Percentiles rank a stretch among this genome's conserved stretches.
phyloP scores from a whole-genome alignment of 2,888 invertebrate species.

The Drosophila rellima region DNA sequence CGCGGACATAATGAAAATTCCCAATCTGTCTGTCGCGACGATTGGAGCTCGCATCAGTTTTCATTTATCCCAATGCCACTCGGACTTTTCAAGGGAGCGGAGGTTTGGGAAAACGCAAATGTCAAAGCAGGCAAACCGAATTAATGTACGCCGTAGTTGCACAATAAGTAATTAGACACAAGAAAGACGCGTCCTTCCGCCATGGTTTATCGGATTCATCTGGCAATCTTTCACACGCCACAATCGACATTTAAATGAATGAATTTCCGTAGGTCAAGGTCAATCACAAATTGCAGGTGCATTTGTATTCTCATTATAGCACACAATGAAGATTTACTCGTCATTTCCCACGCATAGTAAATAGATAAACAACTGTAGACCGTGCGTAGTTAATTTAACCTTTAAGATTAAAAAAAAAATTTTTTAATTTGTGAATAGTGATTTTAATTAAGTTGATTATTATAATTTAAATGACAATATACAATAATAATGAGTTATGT shows the following conservation, averaged over 20 bases:
- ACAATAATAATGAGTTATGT: too few species aligned
- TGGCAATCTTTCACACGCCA: not conserved
- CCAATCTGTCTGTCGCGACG: not conserved
- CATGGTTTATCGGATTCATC: not conserved
- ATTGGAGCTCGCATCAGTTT: conserved; percentile 6
- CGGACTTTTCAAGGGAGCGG: not conserved
- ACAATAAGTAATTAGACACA: conserved; percentile 33
- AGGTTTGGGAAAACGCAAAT: conserved; percentile 5
- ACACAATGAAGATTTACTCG: not conserved
- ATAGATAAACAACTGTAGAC: not conserved
- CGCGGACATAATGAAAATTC: conserved; percentile 27
- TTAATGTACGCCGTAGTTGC: conserved; percentile 29
- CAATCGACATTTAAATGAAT: conserved; percentile 5
- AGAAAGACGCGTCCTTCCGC: conserved; percentile 3
- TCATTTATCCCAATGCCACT: conserved; percentile 27
- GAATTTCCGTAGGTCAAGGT: not conserved
- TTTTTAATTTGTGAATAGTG: too few species aligned
- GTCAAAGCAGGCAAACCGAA: conserved; percentile 29
- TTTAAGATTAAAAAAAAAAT: not conserved
- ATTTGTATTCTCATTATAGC: not conserved
- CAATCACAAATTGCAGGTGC: not conserved
- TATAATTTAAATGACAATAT: too few species aligned
- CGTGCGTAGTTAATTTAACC: not conserved
- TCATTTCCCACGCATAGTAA: not conserved
- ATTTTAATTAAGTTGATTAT: too few species aligned